Evolutionary conservation across 2,797 vertebrate genomes (phyloP).

Genomic region (Brachyrhaphis roseni): DNA sequence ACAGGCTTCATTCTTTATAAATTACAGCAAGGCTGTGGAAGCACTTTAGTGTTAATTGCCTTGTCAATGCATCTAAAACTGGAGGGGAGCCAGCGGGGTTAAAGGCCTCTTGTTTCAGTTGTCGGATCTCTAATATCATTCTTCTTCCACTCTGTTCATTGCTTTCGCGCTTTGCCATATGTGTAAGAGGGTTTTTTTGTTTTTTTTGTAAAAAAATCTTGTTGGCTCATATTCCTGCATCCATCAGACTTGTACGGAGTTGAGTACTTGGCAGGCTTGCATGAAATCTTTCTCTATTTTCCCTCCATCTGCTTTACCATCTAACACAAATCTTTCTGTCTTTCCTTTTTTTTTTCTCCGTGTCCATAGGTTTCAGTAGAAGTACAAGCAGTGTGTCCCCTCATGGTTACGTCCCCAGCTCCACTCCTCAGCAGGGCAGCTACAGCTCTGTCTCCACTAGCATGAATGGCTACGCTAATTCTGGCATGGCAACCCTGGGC

Average conservation of each 20-base stretch:
- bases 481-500: conserved; percentile 95
- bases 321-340: conserved; percentile 58
- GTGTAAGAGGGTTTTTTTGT: conserved; percentile 52
- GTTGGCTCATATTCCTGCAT: conserved; percentile 37
- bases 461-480: conserved; percentile 97
- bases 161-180: conserved; percentile 63
- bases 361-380: conserved; percentile 90
- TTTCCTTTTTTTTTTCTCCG: conserved; percentile 41
- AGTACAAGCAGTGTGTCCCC: conserved; percentile 97
- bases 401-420: conserved; percentile 95
- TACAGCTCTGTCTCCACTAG: conserved; percentile 96
- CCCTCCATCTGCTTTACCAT: conserved; percentile 59
- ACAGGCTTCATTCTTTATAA: conserved; percentile 66
- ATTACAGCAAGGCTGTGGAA: conserved; percentile 54
- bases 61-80: conserved; percentile 74
- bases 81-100: conserved; percentile 65
- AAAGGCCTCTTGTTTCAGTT: conserved; percentile 66
- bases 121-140: conserved; percentile 55
- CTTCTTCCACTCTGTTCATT: conserved; percentile 56
- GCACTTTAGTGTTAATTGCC: conserved; percentile 74
- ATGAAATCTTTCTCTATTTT: conserved; percentile 62
- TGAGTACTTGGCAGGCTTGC: conserved; percentile 55
- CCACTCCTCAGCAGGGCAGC: conserved; percentile 95
- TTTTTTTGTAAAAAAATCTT: not conserved
- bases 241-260: conserved; percentile 45